Evolutionary conservation across 2,797 vertebrate species (phyloP).

Genomic region (Cephalopachus bancanus): DNA sequence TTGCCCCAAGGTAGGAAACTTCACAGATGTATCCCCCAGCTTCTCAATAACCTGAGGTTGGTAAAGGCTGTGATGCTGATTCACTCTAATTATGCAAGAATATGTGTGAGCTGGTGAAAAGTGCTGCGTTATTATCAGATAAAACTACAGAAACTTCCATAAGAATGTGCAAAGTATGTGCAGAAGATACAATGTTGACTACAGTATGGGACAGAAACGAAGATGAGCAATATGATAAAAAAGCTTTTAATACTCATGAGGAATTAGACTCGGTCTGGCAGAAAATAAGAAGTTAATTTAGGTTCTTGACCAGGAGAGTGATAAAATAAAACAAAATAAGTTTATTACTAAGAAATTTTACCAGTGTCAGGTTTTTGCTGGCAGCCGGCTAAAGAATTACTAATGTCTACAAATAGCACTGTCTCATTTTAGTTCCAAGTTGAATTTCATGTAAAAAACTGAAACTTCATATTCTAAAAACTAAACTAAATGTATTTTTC

Average conservation of each 20-base stretch:
- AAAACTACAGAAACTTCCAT: not conserved
- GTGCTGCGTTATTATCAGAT: not conserved
- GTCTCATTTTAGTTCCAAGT: constrained; percentile 88
- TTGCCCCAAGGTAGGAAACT: not conserved
- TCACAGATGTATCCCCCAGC: not conserved
- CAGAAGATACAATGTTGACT: not conserved
- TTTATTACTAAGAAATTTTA: constrained; percentile 85
- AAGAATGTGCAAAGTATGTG: not conserved
- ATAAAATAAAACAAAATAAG: constrained; percentile 52
- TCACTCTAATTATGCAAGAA: constrained; percentile 1
- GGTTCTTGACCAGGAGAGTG: constrained; percentile 49
- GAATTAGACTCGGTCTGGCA: not conserved
- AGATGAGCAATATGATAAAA: not conserved
- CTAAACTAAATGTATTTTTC: constrained; percentile 12
- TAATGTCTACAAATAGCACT: constrained; percentile 87
- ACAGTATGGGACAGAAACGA: not conserved
- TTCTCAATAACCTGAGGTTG: not conserved
- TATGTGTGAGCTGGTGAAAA: not conserved
- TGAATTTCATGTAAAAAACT: constrained; percentile 83
- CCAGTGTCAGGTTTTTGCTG: constrained; percentile 87
- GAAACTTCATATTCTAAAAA: constrained; percentile 77
- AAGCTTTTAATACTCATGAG: not conserved
- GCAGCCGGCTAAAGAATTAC: constrained; percentile 87
- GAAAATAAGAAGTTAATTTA: constrained; percentile 66
- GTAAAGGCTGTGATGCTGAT: not conserved